Base-by-base conservation (phyloP, 2,113 vertebrate species). In the human region DNA sequence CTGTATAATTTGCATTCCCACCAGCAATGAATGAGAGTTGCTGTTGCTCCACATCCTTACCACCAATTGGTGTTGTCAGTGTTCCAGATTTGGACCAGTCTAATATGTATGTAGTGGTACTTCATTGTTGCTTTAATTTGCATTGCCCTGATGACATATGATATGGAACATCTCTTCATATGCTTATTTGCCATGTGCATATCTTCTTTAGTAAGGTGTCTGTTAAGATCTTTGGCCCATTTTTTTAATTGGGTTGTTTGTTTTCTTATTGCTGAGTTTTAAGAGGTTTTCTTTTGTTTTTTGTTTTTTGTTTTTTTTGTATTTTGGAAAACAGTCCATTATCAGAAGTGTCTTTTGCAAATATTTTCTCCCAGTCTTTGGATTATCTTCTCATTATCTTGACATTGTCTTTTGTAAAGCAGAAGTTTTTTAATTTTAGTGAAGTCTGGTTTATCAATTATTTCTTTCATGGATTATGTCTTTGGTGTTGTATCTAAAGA, bases 341-440 rank as follows among this genome's bases (percentile, higher is more conserved):
- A 6, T 52, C 66, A 30, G 16, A 50, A 27, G 18, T 64, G 43
- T 27, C 52, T 55, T 75, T 52, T 50, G 12, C 55, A 88, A 92
- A 64, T 90, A 83, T 18, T 57, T 79, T 66, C 50, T 95, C 43
- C 61, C 50, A 80, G 27, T 92, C n/a, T 79, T 6, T 79, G 20
- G 1, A 10, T 52, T 61, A 52, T 22, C 25, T 91, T 76, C 13
- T 48, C 27, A 61, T 86, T 55, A 18, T 79, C 22, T 38, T 91
- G 35, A 80, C 50, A 92, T 16, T 52, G 38, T 43, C 35, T 87
- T 81, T 61, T 22, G 4, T 9, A 68, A 10, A 83, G 52, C 18
- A 79, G 4, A 89, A 52, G 20, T 50, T 90, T 83, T 93, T 93
- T 70, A 57, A 91, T 85, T 86, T 85, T 57, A 91, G 57, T 86